Conservation (phyloP, 2,888 invertebrate species). For the Lacanobia oleracea region DNA sequence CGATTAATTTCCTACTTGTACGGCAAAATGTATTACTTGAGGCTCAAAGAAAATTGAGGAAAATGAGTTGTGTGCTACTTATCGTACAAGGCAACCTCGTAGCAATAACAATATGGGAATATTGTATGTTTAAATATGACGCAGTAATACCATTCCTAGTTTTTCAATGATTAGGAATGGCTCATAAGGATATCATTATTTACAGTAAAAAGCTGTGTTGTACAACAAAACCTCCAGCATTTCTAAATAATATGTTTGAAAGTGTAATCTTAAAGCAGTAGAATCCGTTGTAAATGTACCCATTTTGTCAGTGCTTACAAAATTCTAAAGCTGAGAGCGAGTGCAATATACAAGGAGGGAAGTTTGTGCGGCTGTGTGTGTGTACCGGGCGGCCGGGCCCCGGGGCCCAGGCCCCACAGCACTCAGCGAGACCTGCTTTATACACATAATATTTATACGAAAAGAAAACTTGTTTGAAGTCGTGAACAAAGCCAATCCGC, state of each 20-base stretch:
- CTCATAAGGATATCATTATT: neutral
- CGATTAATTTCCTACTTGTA: slow-evolving; percentile 29
- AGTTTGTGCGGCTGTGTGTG: slow-evolving; percentile 69
- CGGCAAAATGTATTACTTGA: neutral
- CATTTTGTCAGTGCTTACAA: slow-evolving; percentile 72
- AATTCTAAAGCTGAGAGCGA: slow-evolving; percentile 66
- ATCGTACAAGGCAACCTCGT: neutral
- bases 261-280: slow-evolving; percentile 54
- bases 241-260: slow-evolving; percentile 55
- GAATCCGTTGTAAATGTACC: slow-evolving; percentile 60
- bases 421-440: slow-evolving; percentile 76
- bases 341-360: slow-evolving; percentile 72
- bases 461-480: slow-evolving; percentile 89
- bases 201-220: neutral
- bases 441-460: slow-evolving; percentile 85
- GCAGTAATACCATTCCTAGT: neutral
- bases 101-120: neutral
- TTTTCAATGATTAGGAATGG: neutral
- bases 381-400: slow-evolving; percentile 26
- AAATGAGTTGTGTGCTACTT: slow-evolving; percentile 5
- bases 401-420: slow-evolving; percentile 35
- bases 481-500: slow-evolving; percentile 89
- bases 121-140: neutral
- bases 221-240: neutral
- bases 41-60: slow-evolving; percentile 25